Conservation (phyloP, 2,797 vertebrate genomes). For the Syndactyla subalaris region DNA sequence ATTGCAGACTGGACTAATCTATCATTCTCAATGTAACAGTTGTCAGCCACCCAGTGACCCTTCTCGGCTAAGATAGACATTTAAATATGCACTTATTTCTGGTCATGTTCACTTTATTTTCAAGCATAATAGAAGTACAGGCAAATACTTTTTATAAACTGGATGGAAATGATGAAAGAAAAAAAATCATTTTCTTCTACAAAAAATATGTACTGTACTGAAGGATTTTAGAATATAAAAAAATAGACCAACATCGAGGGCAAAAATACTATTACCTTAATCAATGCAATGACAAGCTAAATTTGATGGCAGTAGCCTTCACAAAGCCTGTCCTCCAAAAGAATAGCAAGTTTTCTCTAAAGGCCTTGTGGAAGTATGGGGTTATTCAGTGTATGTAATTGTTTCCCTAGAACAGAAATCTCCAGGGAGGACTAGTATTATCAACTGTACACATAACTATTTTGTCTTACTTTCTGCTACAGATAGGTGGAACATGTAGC, state of each 20-base stretch:
- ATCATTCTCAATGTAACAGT: not conserved
- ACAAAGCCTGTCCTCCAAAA: not conserved
- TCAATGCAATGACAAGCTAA: conserved; percentile 28
- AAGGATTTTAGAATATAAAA: not conserved
- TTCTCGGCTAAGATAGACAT: not conserved
- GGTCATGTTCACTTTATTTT: not conserved
- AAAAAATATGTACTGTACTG: not conserved
- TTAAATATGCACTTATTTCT: not conserved
- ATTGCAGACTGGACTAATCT: not conserved
- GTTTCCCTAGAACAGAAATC: conserved; percentile 20
- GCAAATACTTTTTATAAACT: not conserved
- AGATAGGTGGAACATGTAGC: not conserved
- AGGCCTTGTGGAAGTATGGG: not conserved
- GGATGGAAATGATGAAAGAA: not conserved
- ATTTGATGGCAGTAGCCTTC: not conserved
- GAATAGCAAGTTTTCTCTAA: conserved; percentile 16
- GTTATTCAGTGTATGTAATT: not conserved
- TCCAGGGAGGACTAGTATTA: conserved; percentile 28
- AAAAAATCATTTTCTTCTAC: not conserved
- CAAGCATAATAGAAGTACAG: not conserved
- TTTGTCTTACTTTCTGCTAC: not conserved
- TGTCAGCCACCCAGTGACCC: not conserved
- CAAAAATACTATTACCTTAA: conserved; percentile 4
- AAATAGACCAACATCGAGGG: not conserved
- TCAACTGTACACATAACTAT: not conserved